A percentile compares a stretch with the other conserved stretches of the same genome.
These are phyloP conservation scores for Heliconius hewitsoni DNA, from an alignment of 1,140 invertebrate species.

Conservation along the genomic window DNA sequence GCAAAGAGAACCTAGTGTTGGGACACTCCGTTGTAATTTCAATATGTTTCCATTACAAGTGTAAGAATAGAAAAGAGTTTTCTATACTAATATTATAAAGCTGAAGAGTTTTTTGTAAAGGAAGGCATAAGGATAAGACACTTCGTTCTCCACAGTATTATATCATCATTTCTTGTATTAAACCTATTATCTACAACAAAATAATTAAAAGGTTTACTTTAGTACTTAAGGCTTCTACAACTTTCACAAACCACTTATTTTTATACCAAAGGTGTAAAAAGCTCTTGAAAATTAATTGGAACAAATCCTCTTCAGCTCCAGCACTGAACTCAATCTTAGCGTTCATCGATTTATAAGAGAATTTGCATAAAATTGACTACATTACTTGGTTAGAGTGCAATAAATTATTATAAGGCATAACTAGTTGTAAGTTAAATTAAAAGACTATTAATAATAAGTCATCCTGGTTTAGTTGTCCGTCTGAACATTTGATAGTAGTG, in stretches of 20 bases:
- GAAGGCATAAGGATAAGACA: no score
- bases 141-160: no score
- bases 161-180: no score
- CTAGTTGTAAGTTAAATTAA: not conserved
- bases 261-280: conserved; percentile 11
- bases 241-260: conserved; percentile 7
- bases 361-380: conserved; percentile 2
- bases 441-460: not conserved
- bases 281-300: conserved; percentile 14
- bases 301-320: conserved; percentile 7
- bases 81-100: no score
- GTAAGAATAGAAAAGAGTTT: no score
- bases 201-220: not conserved
- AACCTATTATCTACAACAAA: no score
- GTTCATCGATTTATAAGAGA: conserved; percentile 4
- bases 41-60: no score
- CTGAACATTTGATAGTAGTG: not conserved
- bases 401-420: not conserved
- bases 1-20: no score
- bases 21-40: no score
- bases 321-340: not conserved
- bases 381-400: not conserved
- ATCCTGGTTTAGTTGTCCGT: not conserved
- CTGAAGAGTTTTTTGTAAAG: no score
- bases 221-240: not conserved